A percentile compares a stretch with the other conserved stretches of the same genome.
phyloP scores from a whole-genome alignment of 2,113 vertebrate species.

The Rhodinocichla rosea region DNA sequence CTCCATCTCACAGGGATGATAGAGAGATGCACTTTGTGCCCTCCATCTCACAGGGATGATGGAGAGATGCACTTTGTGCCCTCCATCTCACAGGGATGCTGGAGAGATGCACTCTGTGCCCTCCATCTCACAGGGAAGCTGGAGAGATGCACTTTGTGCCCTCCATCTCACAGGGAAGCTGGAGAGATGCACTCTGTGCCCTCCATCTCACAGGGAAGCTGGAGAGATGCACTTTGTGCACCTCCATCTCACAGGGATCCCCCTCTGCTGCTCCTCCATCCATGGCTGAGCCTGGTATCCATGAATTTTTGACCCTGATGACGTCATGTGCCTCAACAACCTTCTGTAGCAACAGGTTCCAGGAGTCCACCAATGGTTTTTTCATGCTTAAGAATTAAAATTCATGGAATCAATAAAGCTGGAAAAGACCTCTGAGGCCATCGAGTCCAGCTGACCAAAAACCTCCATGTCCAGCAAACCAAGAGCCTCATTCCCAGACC shows the following conservation, averaged over 20 bases:
- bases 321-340: background rate
- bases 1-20: background rate
- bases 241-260: background rate
- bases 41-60: too few relatives aligned
- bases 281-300: background rate
- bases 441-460: accelerated
- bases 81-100: background rate
- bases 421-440: background rate
- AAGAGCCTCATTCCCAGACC: background rate
- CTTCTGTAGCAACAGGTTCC: background rate
- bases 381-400: background rate
- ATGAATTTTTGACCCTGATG: accelerated
- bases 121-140: background rate
- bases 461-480: background rate
- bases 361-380: background rate
- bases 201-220: background rate
- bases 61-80: background rate
- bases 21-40: background rate
- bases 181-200: background rate
- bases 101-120: too few relatives aligned
- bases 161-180: background rate
- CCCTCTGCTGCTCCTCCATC: background rate
- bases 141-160: background rate
- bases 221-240: too few relatives aligned
- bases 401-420: background rate